Percentiles rank a stretch among this genome's conserved stretches.
phyloP scores from a whole-genome alignment of 2,113 vertebrate genomes.

The Grallaria varia region DNA sequence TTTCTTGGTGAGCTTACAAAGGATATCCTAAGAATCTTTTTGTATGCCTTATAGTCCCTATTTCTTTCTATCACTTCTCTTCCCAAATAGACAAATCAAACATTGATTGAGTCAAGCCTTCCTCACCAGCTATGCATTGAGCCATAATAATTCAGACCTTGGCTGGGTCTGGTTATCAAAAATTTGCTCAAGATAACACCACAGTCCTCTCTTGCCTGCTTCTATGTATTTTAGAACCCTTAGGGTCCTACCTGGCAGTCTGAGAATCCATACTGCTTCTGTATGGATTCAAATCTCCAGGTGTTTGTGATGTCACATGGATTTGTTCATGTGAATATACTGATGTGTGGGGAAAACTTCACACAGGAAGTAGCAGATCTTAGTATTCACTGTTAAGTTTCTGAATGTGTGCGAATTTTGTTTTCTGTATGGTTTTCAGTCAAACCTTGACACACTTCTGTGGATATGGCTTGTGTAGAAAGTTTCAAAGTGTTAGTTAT shows the following conservation, averaged over 20 bases:
- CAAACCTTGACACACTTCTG: background rate
- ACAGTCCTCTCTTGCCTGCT: background rate
- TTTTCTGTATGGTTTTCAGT: background rate
- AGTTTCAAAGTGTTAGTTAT: background rate
- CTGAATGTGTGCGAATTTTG: background rate
- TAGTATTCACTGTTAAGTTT: background rate
- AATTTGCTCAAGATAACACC: background rate
- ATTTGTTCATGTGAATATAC: background rate
- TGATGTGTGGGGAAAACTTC: background rate
- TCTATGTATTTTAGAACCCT: background rate
- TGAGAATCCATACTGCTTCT: background rate
- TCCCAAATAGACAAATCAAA: background rate
- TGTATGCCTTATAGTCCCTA: background rate
- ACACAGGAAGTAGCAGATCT: background rate
- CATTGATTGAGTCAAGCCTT: background rate
- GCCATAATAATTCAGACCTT: background rate
- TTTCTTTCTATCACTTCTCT: background rate
- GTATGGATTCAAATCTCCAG: background rate
- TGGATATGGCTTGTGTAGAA: background rate
- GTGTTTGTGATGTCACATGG: background rate
- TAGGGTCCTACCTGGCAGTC: background rate
- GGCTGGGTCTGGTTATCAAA: background rate
- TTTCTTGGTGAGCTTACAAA: background rate
- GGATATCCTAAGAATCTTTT: background rate
- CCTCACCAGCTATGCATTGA: background rate